Evolutionary conservation across 92 coral and sea anemone species (phyloP).

Genomic region (Pocillopora meandrina): DNA sequence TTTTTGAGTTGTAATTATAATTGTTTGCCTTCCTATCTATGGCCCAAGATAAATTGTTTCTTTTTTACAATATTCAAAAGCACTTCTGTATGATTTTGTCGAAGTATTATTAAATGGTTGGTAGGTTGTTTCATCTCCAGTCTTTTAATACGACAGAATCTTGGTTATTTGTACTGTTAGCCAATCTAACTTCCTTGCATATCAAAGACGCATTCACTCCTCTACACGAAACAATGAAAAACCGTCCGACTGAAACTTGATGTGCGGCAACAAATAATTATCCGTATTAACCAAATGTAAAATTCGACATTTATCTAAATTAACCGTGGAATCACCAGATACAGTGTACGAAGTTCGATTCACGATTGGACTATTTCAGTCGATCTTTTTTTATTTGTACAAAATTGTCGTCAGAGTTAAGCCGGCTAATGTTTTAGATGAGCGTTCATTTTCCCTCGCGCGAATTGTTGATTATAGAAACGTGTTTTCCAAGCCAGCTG

Average conservation of each 20-base stretch:
- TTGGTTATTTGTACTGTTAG: background rate
- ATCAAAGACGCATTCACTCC: background rate
- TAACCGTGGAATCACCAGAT: background rate
- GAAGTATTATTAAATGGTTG: background rate
- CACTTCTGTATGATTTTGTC: background rate
- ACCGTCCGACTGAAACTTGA: background rate
- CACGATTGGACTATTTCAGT: background rate
- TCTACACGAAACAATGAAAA: background rate
- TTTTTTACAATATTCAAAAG: background rate
- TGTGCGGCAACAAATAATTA: background rate
- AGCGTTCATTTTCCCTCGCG: background rate
- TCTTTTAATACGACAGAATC: background rate
- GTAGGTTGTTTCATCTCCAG: background rate
- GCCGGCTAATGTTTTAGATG: slow-evolving; percentile 1
- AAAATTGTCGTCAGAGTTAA: background rate
- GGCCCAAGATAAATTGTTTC: background rate
- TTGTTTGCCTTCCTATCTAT: no score
- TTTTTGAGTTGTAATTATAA: no score
- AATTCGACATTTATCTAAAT: background rate
- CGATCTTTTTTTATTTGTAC: background rate
- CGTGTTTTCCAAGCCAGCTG: slow-evolving; percentile 12
- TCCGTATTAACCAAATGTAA: slow-evolving; percentile 3
- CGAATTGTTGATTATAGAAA: slow-evolving; percentile 1
- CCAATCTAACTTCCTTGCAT: background rate
- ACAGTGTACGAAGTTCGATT: background rate